These are phyloP conservation scores for Onthophagus taurus DNA, from an alignment of 1,140 invertebrate species.

Conservation along the genomic window DNA sequence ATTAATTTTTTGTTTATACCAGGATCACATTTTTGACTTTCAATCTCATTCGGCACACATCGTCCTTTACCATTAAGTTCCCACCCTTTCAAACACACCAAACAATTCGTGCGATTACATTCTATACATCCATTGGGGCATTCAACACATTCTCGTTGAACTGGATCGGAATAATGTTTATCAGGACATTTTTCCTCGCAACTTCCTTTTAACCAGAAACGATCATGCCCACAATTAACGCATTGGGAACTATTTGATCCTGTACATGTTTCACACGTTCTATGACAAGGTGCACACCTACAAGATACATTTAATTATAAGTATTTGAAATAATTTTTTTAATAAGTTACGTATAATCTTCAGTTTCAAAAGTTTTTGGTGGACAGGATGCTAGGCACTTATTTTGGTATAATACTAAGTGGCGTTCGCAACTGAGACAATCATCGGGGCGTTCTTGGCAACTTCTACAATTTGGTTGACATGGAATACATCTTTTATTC, in stretches of 20 bases:
- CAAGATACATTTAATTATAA: too few species aligned
- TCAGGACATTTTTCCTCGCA: conserved; percentile 57
- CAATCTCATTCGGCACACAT: conserved; percentile 56
- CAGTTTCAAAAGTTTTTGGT: conserved; percentile 67
- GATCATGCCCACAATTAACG: conserved; percentile 61
- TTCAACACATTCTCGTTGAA: conserved; percentile 59
- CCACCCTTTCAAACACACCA: conserved; percentile 60
- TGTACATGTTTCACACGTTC: conserved; percentile 71
- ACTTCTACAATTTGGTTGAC: conserved; percentile 68
- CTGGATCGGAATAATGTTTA: conserved; percentile 63
- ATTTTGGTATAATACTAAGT: conserved; percentile 67
- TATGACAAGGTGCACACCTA: conserved; percentile 66
- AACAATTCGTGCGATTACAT: conserved; percentile 57
- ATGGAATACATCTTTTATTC: conserved; percentile 66
- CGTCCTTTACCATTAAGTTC: conserved; percentile 59
- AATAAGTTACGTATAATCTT: conserved; percentile 58
- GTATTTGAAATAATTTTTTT: background rate
- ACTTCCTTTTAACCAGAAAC: conserved; percentile 54
- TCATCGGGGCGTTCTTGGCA: conserved; percentile 70
- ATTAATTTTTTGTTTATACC: conserved; percentile 37
- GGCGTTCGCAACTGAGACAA: conserved; percentile 76
- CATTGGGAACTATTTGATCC: conserved; percentile 68
- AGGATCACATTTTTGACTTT: conserved; percentile 53
- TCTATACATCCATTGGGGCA: conserved; percentile 64
- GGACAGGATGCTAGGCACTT: conserved; percentile 76